Conservation (phyloP, 2,113 vertebrate genomes). For the Butorides virescens region DNA sequence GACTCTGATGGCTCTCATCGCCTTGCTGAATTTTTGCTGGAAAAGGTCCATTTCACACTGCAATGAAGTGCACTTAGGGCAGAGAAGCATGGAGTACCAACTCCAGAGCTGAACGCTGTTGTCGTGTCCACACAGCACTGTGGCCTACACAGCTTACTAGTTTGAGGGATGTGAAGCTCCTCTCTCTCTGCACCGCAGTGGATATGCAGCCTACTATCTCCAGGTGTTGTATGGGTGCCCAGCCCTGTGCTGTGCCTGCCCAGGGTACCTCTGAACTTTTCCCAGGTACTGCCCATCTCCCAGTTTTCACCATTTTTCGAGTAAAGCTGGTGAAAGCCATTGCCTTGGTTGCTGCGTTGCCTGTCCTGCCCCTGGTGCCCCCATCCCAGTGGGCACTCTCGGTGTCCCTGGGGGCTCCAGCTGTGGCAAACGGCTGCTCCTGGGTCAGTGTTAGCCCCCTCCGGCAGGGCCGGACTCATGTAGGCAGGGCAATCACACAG, state of each 20-base stretch:
- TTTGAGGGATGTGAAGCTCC: background rate
- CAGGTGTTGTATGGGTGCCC: too few species aligned
- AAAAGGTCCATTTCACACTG: background rate
- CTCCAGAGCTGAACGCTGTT: background rate
- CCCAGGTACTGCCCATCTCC: too few species aligned
- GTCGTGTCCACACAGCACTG: background rate
- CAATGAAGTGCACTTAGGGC: background rate
- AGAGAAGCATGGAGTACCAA: background rate
- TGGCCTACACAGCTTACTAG: background rate
- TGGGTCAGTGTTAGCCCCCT: background rate
- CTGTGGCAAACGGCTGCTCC: background rate
- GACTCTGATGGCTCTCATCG: background rate
- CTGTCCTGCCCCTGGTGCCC: background rate
- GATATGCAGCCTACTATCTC: background rate
- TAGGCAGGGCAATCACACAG: too few species aligned
- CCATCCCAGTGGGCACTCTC: background rate
- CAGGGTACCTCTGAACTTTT: too few species aligned
- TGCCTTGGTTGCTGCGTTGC: too few species aligned
- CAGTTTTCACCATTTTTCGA: too few species aligned
- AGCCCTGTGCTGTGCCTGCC: too few species aligned
- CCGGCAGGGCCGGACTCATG: too few species aligned
- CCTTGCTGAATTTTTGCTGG: background rate
- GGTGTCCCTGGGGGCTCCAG: background rate
- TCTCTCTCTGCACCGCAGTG: background rate
- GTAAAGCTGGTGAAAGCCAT: too few species aligned